Evolutionary conservation across 1,140 invertebrate species (phyloP), one percentile per base, ranked within the genome.

Genomic region (Lucilia sericata): DNA sequence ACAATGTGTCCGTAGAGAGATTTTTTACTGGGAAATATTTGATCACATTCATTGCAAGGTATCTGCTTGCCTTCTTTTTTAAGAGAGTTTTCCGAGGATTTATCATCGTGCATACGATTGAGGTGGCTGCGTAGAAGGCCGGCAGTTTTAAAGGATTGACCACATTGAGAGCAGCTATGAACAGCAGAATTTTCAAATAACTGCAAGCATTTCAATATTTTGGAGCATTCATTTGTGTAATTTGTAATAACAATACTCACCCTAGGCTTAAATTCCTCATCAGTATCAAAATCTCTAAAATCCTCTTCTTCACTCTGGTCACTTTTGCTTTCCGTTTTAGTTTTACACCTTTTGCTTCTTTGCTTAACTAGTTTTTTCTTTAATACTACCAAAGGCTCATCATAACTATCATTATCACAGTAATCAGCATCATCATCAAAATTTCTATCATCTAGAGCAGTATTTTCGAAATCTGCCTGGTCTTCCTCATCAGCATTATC

Each of bases 311-410:
- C 42, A 13, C 47, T 49, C 2, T 78, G 17, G n/a, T 78, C 75
- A 42, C 42, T 34, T 13, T 80, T 49, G 47, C 9, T 78, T 21
- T 80, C 47, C 25, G 25, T 30, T 19, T 25, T 49, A 10, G n/a
- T 80, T 19, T 51, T 80, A 55, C 74, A 8, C 14, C 9, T 19
- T 74, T 65, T 65, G 2, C 5, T 3, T 49, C 30, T 60, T 70
- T 70, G 82, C 47, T 74, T 81, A 83, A 36, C 83, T 82, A 7
- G 55, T 60, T n/a, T 60, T 49, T 87, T 85, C 8, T 75, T 84
- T 49, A 80, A 80, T 42, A 88, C 85, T 3, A 9, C 12, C 4
- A 75, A 19, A 42, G 60, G 19, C 25, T 82, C 82, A n/a, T 19
- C 81, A 42, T 60, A 83, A 13, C 47, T 70, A 21, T 80, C 30